Evolutionary conservation across 2,113 vertebrate species (phyloP).

Genomic region (Enhydra lutris): DNA sequence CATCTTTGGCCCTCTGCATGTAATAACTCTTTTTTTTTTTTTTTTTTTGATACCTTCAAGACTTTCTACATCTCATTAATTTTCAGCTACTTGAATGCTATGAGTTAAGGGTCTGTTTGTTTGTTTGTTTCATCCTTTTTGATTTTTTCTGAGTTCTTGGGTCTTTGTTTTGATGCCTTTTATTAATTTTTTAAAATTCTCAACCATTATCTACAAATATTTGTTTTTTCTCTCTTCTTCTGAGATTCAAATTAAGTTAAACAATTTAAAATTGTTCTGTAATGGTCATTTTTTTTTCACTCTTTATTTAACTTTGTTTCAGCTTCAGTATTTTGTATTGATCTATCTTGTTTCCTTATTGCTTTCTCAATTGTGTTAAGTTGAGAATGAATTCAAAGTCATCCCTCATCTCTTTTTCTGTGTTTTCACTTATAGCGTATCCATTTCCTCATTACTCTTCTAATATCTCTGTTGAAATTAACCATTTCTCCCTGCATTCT

Average conservation of each 20-base stretch:
- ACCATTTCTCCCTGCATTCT: not conserved
- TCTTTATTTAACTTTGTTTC: not conserved
- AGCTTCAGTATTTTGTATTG: not conserved
- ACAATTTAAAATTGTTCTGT: not conserved
- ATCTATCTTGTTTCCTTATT: not conserved
- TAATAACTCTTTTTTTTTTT: not conserved
- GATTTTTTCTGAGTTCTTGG: not conserved
- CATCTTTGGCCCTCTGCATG: not conserved
- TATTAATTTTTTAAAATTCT: not conserved
- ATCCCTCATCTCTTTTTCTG: not conserved
- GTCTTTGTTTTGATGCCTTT: not conserved
- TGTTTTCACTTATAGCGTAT: not conserved
- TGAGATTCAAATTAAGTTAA: not conserved
- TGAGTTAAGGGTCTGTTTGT: not conserved
- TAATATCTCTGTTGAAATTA: not conserved
- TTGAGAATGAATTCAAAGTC: not conserved
- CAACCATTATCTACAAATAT: not conserved
- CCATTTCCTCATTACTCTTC: not conserved
- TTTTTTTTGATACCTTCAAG: not conserved
- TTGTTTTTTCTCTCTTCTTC: not conserved
- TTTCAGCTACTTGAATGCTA: not conserved
- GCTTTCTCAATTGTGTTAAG: not conserved
- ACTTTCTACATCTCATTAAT: not conserved
- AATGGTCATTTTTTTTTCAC: not conserved
- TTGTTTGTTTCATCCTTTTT: not conserved